These are phyloP conservation scores for Strix aluco DNA, from an alignment of 2,113 vertebrate species.

Conservation along the genomic window DNA sequence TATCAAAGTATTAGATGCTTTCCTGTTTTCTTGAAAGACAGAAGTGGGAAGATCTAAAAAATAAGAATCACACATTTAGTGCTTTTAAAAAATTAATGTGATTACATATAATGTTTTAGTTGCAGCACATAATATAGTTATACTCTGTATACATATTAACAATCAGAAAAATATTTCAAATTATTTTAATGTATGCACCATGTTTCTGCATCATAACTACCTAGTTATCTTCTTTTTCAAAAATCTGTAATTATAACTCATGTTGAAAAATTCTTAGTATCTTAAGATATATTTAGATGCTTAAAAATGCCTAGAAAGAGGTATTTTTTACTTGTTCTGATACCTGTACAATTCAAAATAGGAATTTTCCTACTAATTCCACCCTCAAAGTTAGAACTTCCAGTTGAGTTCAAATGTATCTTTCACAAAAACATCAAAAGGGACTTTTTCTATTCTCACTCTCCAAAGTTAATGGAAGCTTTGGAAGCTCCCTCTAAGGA, in stretches of 20 bases:
- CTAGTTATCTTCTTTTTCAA: background rate
- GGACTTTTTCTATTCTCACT: background rate
- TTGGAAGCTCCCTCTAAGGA: background rate
- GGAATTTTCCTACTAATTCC: background rate
- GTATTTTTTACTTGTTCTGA: background rate
- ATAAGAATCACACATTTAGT: background rate
- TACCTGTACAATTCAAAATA: background rate
- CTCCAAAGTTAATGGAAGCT: background rate
- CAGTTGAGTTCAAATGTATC: background rate
- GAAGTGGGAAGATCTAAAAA: background rate
- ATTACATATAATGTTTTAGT: background rate
- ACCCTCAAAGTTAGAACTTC: background rate
- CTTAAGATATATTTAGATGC: background rate
- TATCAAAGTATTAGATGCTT: background rate
- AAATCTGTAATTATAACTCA: background rate
- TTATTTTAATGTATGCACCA: background rate
- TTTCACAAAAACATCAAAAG: background rate
- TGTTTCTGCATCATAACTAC: background rate
- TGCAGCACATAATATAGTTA: background rate
- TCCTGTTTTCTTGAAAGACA: background rate
- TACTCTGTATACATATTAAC: background rate
- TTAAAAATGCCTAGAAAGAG: background rate
- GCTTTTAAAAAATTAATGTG: background rate
- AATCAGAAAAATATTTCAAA: background rate
- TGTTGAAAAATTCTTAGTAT: background rate